Conservation (phyloP, 35 echinoderm and acorn worm genomes). For the Eucidaris tribuloides region DNA sequence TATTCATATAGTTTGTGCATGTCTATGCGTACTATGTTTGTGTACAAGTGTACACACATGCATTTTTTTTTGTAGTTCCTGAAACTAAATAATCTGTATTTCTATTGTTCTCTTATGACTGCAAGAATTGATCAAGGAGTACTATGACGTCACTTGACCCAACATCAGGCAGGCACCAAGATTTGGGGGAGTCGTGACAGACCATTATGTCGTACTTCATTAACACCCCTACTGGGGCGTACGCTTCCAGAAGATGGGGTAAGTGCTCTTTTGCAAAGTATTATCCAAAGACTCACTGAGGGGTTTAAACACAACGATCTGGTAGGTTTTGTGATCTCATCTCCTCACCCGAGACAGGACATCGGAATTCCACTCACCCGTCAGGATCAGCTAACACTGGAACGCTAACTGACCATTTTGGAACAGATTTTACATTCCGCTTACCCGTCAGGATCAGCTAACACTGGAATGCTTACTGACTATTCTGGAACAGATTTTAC, state of each 20-base stretch:
- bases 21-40: no score
- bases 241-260: neutral
- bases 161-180: neutral
- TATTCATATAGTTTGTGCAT: no score
- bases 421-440: no score
- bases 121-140: neutral
- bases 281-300: neutral
- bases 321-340: neutral
- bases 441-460: no score
- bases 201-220: neutral
- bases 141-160: neutral
- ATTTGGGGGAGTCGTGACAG: neutral
- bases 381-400: neutral
- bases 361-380: neutral
- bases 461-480: no score
- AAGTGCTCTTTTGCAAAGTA: neutral
- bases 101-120: neutral
- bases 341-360: neutral
- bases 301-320: neutral
- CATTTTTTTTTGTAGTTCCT: no score
- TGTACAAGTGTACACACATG: no score
- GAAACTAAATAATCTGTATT: neutral
- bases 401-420: no score
- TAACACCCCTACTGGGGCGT: neutral
- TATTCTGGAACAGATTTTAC: no score